Evolutionary conservation across 2,113 vertebrate species (phyloP).

Genomic region (Colistium nudipinnis): DNA sequence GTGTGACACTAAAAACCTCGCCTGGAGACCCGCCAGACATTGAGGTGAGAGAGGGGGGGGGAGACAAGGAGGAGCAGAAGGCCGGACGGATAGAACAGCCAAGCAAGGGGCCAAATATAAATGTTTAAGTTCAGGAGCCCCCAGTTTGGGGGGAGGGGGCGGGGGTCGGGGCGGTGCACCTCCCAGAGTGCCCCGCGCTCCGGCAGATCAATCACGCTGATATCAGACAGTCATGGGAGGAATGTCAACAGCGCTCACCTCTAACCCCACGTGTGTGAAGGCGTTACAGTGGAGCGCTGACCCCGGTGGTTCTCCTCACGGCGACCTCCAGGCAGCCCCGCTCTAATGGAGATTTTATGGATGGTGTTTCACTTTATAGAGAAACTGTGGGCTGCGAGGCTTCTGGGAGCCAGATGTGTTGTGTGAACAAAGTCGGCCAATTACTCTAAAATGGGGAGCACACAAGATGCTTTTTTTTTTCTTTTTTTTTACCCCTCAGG

Average conservation of each 20-base stretch:
- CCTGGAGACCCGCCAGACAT: conserved; percentile 62
- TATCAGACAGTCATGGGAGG: conserved; percentile 77
- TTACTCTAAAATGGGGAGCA: conserved; percentile 55
- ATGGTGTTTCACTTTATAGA: conserved; percentile 78
- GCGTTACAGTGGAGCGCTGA: conserved; percentile 71
- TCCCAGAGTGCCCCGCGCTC: conserved; percentile 60
- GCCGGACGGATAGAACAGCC: conserved; percentile 24
- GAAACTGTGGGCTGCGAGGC: conserved; percentile 50
- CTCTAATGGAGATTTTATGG: conserved; percentile 82
- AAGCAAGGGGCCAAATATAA: conserved; percentile 50
- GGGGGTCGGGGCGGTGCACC: conserved; percentile 51
- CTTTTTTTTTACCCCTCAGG: conserved; percentile 30
- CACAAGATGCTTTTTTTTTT: conserved; percentile 37
- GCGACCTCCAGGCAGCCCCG: conserved; percentile 70
- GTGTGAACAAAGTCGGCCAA: conserved; percentile 58
- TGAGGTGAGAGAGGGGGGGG: conserved; percentile 46
- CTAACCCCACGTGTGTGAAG: conserved; percentile 73
- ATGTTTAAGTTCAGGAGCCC: conserved; percentile 74
- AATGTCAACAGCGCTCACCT: conserved; percentile 78
- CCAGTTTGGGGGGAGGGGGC: no score
- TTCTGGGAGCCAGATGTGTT: conserved; percentile 79
- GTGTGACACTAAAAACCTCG: conserved; percentile 56
- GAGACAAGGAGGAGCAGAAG: conserved; percentile 1
- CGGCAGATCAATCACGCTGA: conserved; percentile 71
- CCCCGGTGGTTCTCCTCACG: conserved; percentile 68